These are phyloP conservation scores for Sepiola atlantica DNA, from an alignment of 2,888 invertebrate species.

Conservation along the genomic window DNA sequence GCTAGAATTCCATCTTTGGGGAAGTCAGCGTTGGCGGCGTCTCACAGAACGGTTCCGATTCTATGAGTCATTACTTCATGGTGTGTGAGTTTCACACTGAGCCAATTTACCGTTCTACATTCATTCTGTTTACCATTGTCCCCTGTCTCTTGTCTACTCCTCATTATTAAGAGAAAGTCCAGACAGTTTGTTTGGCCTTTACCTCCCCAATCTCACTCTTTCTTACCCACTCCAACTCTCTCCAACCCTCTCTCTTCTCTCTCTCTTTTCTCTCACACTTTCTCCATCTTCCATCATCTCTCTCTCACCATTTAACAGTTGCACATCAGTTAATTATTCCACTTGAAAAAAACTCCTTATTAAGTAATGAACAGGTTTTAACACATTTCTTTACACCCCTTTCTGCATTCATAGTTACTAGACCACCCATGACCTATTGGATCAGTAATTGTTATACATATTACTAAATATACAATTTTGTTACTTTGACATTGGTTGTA, in stretches of 20 bases:
- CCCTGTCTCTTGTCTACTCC: background rate
- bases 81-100: slow-evolving; percentile 7
- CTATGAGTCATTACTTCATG: slow-evolving; percentile 32
- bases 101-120: slow-evolving; percentile 7
- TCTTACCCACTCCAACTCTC: too few species aligned
- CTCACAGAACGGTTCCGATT: background rate
- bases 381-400: background rate
- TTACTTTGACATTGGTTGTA: too few species aligned
- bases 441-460: too few species aligned
- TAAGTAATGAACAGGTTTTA: background rate
- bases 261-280: background rate
- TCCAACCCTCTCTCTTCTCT: too few species aligned
- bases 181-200: background rate
- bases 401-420: background rate
- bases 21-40: background rate
- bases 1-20: background rate
- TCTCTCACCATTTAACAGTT: background rate
- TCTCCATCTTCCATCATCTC: background rate
- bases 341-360: background rate
- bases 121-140: background rate
- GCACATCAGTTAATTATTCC: background rate
- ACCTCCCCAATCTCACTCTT: background rate
- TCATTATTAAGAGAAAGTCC: slow-evolving; percentile 2
- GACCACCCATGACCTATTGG: too few species aligned
- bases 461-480: too few species aligned